phyloP scores from a whole-genome alignment of 2,797 vertebrate species.

The Malurus leucopterus region DNA sequence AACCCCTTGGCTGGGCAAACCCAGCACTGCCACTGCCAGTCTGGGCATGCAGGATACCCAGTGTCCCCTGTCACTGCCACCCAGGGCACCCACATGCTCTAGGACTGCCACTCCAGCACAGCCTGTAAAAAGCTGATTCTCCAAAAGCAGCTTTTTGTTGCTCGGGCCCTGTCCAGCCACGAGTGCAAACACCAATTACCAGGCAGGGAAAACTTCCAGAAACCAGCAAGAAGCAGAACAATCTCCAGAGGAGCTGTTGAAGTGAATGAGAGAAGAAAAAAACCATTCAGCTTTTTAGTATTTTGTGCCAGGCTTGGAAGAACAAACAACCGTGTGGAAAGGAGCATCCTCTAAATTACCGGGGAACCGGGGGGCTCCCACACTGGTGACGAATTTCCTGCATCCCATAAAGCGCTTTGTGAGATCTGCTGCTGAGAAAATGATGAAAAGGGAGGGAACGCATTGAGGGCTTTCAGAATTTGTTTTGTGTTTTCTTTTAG shows the following conservation, averaged over 20 bases:
- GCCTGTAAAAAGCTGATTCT: neutral
- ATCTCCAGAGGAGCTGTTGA: neutral
- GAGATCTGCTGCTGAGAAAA: neutral
- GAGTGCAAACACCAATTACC: neutral
- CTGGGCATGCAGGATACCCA: neutral
- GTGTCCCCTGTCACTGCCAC: neutral
- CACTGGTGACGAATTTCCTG: neutral
- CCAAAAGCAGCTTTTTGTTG: neutral
- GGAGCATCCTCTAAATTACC: neutral
- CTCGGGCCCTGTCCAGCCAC: accelerated
- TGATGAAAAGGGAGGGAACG: neutral
- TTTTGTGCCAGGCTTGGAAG: neutral
- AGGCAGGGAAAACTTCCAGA: neutral
- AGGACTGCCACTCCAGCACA: neutral
- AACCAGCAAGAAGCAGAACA: neutral
- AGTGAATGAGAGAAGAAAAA: neutral
- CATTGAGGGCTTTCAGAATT: neutral
- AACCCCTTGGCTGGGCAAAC: accelerated
- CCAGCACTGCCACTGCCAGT: neutral
- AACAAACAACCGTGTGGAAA: neutral
- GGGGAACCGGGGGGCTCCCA: neutral
- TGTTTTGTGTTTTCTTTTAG: neutral
- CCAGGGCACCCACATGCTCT: neutral
- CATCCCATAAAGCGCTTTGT: accelerated
- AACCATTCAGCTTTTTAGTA: neutral